Percentiles rank a stretch among this genome's conserved stretches.
phyloP scores from a whole-genome alignment of 2,888 invertebrate genomes.

The Tinea pellionella region DNA sequence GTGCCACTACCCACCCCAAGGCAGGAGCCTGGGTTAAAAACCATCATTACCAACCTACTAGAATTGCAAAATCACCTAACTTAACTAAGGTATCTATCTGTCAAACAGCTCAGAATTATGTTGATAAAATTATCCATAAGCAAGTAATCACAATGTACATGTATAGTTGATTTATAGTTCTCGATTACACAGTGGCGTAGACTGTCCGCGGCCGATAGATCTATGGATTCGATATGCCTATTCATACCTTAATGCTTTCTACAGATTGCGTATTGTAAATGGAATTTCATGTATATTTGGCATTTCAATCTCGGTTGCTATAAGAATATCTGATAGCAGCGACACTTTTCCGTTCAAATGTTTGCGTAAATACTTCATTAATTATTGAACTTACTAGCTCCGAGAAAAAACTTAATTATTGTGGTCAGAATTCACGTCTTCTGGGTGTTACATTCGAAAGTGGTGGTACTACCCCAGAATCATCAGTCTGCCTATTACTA shows the following conservation, averaged over 20 bases:
- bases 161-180: constrained; percentile 45
- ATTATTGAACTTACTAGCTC: too few species aligned
- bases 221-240: constrained; percentile 9
- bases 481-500: too few species aligned
- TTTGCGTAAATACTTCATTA: too few species aligned
- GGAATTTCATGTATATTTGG: background rate
- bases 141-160: constrained; percentile 50
- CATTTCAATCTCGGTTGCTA: background rate
- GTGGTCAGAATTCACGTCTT: too few species aligned
- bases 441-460: too few species aligned
- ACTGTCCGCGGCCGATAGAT: background rate
- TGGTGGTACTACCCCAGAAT: too few species aligned
- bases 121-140: constrained; percentile 54
- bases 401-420: too few species aligned
- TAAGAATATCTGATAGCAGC: too few species aligned
- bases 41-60: too few species aligned
- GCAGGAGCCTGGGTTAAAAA: too few species aligned
- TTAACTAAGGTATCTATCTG: constrained; percentile 28
- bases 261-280: constrained; percentile 5
- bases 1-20: too few species aligned
- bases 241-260: constrained; percentile 6
- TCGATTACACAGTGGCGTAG: constrained; percentile 18
- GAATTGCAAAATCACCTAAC: background rate
- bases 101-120: constrained; percentile 35
- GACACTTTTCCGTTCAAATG: too few species aligned